phyloP scores from a whole-genome alignment of 2,888 invertebrate genomes.

The Synanthedon myopaeformis region DNA sequence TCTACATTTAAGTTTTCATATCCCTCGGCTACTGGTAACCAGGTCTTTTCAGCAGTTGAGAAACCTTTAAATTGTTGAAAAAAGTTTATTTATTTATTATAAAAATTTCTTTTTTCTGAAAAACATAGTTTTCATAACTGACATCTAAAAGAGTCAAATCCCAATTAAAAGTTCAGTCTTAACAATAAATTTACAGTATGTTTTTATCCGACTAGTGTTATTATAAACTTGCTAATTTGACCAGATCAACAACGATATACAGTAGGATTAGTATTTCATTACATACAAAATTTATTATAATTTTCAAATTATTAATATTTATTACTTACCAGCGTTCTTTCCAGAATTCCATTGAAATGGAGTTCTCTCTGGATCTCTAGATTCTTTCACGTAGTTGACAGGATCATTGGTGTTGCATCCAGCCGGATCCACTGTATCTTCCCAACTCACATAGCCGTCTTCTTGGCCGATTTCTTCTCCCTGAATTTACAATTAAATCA shows the following conservation, averaged over 20 bases:
- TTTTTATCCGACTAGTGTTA: no score
- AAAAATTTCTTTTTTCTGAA: no score
- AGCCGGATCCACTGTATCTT: conserved; percentile 75
- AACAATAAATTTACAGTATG: no score
- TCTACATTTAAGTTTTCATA: conserved; percentile 72
- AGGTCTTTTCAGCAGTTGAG: conserved; percentile 67
- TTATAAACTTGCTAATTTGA: no score
- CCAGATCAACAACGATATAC: no score
- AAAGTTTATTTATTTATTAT: no score
- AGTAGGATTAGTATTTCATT: no score
- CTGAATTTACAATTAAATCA: conserved; percentile 33
- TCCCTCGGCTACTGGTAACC: conserved; percentile 76
- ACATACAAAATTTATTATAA: no score
- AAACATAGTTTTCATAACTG: no score
- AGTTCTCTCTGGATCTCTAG: conserved; percentile 76
- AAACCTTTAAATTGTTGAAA: conserved; percentile 58
- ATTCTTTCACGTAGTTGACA: conserved; percentile 65
- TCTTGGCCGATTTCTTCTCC: conserved; percentile 89
- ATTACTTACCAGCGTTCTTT: conserved; percentile 54
- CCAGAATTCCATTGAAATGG: conserved; percentile 76
- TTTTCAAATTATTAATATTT: no score
- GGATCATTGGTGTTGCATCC: conserved; percentile 77
- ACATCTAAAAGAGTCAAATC: no score
- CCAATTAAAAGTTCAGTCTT: no score
- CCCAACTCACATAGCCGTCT: conserved; percentile 75